Evolutionary conservation across 2,797 vertebrate genomes (phyloP).

Genomic region (Arnoldichthys spilopterus): DNA sequence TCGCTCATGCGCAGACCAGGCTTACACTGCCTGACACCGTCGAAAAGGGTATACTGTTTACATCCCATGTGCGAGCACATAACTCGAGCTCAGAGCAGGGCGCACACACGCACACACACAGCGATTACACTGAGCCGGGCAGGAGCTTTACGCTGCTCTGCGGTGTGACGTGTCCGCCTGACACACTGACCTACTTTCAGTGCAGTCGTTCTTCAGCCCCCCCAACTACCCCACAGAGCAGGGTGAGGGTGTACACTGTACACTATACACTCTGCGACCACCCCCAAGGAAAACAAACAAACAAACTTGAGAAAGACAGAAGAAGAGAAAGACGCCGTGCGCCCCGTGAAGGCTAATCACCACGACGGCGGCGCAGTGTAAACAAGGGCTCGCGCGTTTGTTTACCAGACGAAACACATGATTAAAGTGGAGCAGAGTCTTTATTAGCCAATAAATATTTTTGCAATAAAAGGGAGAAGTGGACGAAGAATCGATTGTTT

Average conservation of each 20-base stretch:
- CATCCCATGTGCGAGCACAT: neutral
- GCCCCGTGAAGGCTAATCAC: neutral
- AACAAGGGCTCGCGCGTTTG: neutral
- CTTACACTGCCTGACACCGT: neutral
- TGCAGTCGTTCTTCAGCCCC: neutral
- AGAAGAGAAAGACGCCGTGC: too few species aligned
- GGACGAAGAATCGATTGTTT: too few species aligned
- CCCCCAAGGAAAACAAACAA: neutral
- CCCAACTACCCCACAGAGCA: neutral
- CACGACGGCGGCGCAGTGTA: neutral
- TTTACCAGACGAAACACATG: neutral
- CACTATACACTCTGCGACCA: neutral
- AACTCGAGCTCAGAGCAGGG: too few species aligned
- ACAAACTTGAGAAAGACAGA: too few species aligned
- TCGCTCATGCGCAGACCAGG: neutral
- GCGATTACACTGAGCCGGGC: constrained; percentile 27
- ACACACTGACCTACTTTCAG: constrained; percentile 72
- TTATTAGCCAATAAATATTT: too few species aligned
- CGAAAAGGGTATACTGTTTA: neutral
- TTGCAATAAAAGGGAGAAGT: too few species aligned
- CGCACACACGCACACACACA: too few species aligned
- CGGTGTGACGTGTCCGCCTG: constrained; percentile 47
- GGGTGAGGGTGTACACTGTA: neutral
- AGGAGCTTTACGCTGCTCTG: constrained; percentile 14
- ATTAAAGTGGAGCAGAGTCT: too few species aligned